Evolutionary conservation across 2,113 vertebrate species (phyloP), one percentile per base, ranked within the genome.

Genomic region (Nyctibius bracteatus): DNA sequence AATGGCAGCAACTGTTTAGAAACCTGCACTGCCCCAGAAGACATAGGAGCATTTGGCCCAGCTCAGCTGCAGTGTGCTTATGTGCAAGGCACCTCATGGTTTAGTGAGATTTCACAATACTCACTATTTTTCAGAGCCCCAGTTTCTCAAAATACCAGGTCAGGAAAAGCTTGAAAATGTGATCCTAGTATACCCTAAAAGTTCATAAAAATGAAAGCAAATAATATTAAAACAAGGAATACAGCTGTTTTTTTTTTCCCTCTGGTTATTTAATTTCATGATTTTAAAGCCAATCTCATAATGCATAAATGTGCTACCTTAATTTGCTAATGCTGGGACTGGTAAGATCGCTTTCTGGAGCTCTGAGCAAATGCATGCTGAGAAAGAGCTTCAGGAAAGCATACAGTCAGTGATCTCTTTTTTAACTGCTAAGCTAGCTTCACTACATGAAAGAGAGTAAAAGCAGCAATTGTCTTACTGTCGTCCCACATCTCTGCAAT

Each of bases 381-480:
- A 90, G 74, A 83, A 88, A 73, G 41, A 81, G 71, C 85, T 96
- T 77, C 90, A 90, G 88, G 71, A 95, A 88, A 73, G 62, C 2
- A 0, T 28, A 23, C 35, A 86, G 61, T 35, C 43, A 15, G 52
- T n/a, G 58, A 59, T 52, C 3, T 46, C 72, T 58, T 21, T 68
- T 81, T 47, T 23, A 72, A 61, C 71, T 62, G 54, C 43, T 62
- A 61, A 90, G 37, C 62, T 54, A 73, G 62, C 79, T 90, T 82
- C 68, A 37, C 71, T 67, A 51, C 62, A 73, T 14, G 10, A 73
- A 86, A 65, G 73, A 86, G 5, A 77, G 79, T 41, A 80, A 90
- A 92, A 80, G 67, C 67, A 47, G 93, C 75, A 91, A 88, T 73
- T 86, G 85, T 83, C 54, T 80, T 81, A 43, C 75, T 86, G 79